A percentile compares a stretch with the other conserved stretches of the same genome.
Evolutionary conservation across 2,797 vertebrate species (phyloP).

Genomic region (Syndactyla subalaris): DNA sequence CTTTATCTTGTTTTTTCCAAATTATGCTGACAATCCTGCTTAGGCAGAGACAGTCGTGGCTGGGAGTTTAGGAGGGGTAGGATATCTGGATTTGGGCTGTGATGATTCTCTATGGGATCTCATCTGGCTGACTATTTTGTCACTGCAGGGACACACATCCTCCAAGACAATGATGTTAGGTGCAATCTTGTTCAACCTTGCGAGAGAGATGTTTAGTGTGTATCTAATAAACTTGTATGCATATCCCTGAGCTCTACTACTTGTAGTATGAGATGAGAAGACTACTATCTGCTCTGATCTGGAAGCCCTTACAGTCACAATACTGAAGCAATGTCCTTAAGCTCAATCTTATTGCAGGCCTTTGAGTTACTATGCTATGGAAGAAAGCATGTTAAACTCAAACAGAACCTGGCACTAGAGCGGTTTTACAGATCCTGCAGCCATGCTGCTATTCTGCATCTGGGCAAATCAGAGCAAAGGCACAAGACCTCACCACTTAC

Average conservation of each 20-base stretch:
- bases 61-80: background rate
- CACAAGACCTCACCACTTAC: background rate
- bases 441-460: background rate
- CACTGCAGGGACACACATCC: slow-evolving; percentile 29
- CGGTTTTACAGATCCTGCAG: background rate
- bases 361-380: background rate
- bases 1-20: slow-evolving; percentile 13
- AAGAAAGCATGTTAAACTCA: background rate
- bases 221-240: background rate
- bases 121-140: slow-evolving; percentile 21
- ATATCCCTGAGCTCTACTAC: background rate
- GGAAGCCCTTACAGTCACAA: background rate
- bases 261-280: background rate
- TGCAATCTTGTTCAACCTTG: background rate
- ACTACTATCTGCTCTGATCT: background rate
- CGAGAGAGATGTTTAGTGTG: background rate
- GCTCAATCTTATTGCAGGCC: background rate
- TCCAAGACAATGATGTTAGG: slow-evolving; percentile 22
- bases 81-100: background rate
- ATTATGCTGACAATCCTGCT: background rate
- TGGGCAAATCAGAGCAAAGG: background rate
- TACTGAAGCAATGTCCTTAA: background rate
- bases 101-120: background rate
- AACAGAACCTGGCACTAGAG: background rate
- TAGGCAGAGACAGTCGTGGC: background rate